Evolutionary conservation across 2,113 vertebrate species (phyloP).

Genomic region (Felis chaus): DNA sequence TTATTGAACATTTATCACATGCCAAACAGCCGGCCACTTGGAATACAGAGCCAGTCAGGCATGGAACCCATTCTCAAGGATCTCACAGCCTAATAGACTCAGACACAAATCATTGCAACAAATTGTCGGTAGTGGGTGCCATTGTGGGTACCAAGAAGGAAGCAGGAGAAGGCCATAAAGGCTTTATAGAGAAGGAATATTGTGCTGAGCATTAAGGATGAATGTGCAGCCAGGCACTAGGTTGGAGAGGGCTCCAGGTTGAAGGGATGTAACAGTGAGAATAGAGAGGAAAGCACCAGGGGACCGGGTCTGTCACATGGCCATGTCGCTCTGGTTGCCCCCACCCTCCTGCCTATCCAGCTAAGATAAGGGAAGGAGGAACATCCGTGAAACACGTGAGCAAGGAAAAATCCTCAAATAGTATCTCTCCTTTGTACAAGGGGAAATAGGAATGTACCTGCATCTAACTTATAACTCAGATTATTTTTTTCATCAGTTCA

Average conservation of each 20-base stretch:
- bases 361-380: background rate
- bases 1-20: background rate
- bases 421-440: background rate
- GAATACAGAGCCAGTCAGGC: background rate
- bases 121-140: background rate
- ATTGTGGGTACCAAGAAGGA: background rate
- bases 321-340: background rate
- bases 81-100: background rate
- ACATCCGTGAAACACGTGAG: background rate
- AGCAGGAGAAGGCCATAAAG: background rate
- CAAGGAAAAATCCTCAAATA: background rate
- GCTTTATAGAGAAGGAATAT: background rate
- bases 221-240: background rate
- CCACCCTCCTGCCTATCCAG: background rate
- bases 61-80: background rate
- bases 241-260: background rate
- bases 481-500: constrained; percentile 32
- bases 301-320: background rate
- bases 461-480: background rate
- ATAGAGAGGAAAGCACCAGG: background rate
- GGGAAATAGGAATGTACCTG: background rate
- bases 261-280: background rate
- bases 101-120: background rate
- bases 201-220: background rate
- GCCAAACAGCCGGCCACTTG: background rate